Evolutionary conservation across 1,140 invertebrate species (phyloP).

Genomic region (Agrypnia vestita): DNA sequence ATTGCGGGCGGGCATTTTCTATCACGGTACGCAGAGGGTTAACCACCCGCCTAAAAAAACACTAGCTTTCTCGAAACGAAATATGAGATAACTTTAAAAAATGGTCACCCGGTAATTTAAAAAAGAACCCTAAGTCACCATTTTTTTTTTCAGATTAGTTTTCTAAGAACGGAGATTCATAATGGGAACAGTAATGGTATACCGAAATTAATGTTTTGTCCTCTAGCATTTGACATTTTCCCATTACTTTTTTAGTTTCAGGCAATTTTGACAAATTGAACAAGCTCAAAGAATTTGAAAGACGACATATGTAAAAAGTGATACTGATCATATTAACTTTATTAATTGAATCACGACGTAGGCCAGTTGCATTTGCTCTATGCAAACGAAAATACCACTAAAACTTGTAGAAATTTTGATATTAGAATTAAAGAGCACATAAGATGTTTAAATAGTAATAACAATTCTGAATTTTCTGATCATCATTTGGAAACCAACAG

Average conservation of each 20-base stretch:
- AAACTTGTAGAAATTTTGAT: no score
- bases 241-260: slow-evolving; percentile 28
- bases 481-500: no score
- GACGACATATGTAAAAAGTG: neutral
- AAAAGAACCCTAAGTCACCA: slow-evolving; percentile 44
- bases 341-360: no score
- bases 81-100: slow-evolving; percentile 34
- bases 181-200: neutral
- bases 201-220: slow-evolving; percentile 28
- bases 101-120: slow-evolving; percentile 21
- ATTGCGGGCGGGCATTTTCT: no score
- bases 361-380: no score
- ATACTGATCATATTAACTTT: no score
- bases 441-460: no score
- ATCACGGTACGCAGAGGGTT: no score
- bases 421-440: no score
- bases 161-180: slow-evolving; percentile 31
- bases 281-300: slow-evolving; percentile 18
- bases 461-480: no score
- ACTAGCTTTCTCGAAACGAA: slow-evolving; percentile 18
- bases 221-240: slow-evolving; percentile 12
- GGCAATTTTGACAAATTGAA: slow-evolving; percentile 15
- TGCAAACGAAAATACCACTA: no score
- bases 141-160: slow-evolving; percentile 26
- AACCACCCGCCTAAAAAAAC: neutral